These are phyloP conservation scores for Pipistrellus kuhlii DNA, from an alignment of 2,797 vertebrate species.

Conservation along the genomic window DNA sequence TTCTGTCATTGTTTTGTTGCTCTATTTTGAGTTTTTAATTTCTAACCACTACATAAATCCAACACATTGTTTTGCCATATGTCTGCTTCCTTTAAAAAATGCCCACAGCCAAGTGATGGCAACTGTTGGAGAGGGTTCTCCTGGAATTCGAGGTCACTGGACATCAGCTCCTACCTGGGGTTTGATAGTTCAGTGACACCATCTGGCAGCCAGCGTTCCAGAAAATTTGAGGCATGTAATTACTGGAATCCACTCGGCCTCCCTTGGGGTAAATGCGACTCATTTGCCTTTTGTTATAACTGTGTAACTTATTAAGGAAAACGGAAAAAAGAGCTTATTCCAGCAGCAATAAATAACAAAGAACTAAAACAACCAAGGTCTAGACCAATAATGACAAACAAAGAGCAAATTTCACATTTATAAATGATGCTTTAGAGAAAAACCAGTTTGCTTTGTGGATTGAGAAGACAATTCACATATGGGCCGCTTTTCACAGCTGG, in stretches of 20 bases:
- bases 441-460: not conserved
- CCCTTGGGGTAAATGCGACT: conserved; percentile 99
- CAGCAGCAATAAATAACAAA: not conserved
- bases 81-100: conserved; percentile 83
- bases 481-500: not conserved
- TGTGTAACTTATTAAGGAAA: conserved; percentile 92
- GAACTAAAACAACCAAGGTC: not conserved
- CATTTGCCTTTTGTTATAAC: conserved; percentile 99
- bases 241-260: conserved; percentile 99
- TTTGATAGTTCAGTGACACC: conserved; percentile 99
- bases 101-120: conserved; percentile 88
- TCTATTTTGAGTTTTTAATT: conserved; percentile 74
- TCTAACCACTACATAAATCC: conserved; percentile 67
- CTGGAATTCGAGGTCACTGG: conserved; percentile 84
- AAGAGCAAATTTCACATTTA: not conserved
- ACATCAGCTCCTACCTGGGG: conserved; percentile 94
- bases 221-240: conserved; percentile 99
- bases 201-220: conserved; percentile 99
- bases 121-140: conserved; percentile 87
- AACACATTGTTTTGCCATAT: conserved; percentile 88
- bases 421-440: not conserved
- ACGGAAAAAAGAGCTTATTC: conserved; percentile 65
- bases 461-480: not conserved
- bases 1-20: conserved; percentile 34
- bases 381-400: not conserved